Percentiles rank a stretch among this genome's conserved stretches.
Conservation (phyloP, 1,140 invertebrate species). For the Drosophila sechellia region DNA sequence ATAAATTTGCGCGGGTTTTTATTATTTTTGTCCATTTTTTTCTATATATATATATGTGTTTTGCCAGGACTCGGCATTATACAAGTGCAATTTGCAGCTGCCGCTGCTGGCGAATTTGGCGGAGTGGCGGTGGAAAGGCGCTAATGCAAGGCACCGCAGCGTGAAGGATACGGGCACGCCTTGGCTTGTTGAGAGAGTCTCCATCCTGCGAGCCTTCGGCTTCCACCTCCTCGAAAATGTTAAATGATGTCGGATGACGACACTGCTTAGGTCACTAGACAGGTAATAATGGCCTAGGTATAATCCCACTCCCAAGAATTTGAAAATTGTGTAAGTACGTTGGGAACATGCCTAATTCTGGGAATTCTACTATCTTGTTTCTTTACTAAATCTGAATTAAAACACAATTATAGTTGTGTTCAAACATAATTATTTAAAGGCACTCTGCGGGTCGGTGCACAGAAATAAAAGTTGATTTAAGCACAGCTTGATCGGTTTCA, state of each 20-base stretch:
- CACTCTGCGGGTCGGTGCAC: too few relatives aligned
- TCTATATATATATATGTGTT: slow-evolving; percentile 6
- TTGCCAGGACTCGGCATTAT: slow-evolving; percentile 48
- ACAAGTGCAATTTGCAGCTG: slow-evolving; percentile 78
- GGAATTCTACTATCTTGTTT: too few relatives aligned
- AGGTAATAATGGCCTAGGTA: slow-evolving; percentile 21
- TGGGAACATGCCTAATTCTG: neutral
- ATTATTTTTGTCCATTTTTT: slow-evolving; percentile 36
- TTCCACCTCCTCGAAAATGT: slow-evolving; percentile 11
- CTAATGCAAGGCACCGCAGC: slow-evolving; percentile 76
- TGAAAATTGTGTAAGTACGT: neutral
- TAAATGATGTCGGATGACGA: slow-evolving; percentile 45
- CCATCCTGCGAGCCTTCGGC: slow-evolving; percentile 1
- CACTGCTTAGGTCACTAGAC: slow-evolving; percentile 36
- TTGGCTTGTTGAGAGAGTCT: slow-evolving; percentile 42
- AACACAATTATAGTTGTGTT: too few relatives aligned
- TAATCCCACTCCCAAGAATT: neutral
- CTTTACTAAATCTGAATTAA: too few relatives aligned
- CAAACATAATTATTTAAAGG: too few relatives aligned
- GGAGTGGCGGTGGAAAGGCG: slow-evolving; percentile 29
- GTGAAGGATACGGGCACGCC: slow-evolving; percentile 62
- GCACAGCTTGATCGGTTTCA: too few relatives aligned
- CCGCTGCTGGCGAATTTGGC: slow-evolving; percentile 43
- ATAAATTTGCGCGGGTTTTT: slow-evolving; percentile 66
- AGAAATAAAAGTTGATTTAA: too few relatives aligned